phyloP scores from a whole-genome alignment of 2,797 vertebrate genomes.

The Siniperca obscura region DNA sequence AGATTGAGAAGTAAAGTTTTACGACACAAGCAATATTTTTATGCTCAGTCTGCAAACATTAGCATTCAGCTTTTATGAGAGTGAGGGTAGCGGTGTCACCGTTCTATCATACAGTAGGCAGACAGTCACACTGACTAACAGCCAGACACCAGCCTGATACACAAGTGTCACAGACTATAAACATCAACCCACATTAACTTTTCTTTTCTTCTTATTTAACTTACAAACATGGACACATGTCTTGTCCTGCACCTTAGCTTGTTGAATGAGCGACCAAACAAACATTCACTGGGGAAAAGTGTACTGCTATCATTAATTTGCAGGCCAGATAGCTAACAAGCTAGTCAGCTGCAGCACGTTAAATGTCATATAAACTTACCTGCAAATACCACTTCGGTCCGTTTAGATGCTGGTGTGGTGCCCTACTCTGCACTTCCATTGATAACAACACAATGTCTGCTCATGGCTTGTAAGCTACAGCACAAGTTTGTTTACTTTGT shows the following conservation, averaged over 20 bases:
- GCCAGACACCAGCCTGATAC: background rate
- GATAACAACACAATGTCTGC: background rate
- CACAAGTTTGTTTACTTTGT: background rate
- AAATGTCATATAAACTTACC: background rate
- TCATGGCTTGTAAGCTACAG: background rate
- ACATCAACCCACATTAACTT: background rate
- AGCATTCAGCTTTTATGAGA: background rate
- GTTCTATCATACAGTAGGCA: background rate
- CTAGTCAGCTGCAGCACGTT: background rate
- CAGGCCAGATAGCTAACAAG: background rate
- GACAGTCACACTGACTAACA: background rate
- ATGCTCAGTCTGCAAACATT: background rate
- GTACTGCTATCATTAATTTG: background rate
- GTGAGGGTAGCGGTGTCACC: no score
- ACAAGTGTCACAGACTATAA: background rate
- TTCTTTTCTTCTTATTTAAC: background rate
- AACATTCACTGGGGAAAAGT: background rate
- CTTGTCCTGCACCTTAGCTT: background rate
- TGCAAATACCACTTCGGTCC: background rate
- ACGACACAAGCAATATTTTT: background rate
- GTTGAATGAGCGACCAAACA: background rate
- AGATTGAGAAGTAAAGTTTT: background rate
- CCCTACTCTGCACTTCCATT: background rate
- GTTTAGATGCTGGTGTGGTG: background rate
- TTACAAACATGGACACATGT: background rate